Evolutionary conservation across 2,113 vertebrate genomes (phyloP), one percentile per base, ranked within the genome.

Genomic region (Embiotoca jacksoni): DNA sequence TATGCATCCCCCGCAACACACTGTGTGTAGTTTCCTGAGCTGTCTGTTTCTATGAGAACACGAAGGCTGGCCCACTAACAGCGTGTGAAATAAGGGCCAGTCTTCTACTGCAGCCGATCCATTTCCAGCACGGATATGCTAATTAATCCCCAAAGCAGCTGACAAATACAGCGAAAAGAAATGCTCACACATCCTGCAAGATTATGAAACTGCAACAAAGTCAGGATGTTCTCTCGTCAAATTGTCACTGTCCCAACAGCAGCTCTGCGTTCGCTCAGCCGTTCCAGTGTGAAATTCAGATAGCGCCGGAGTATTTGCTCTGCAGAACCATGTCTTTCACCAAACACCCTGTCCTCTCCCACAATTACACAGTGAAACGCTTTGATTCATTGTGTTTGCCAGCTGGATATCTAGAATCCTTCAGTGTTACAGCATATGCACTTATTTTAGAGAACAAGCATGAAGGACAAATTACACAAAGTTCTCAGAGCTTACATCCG

Each of bases 111-210:
- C 84, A 69, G 57, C 39, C 37, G 47, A 73, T 82, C 49, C 75
- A 33, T 62, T 84, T 72, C 76, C 53, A 75, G 23, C 30, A 11
- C 58, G 3, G 44, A 62, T 52, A 74, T 68, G 69, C 75, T 84
- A 88, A 86, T 88, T 77, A 86, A 89, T 69, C 76, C 74, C 72
- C 56, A 44, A 84, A 79, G 74, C 69, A 69, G 70, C 76, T 69
- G 83, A 84, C 69, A 80, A 81, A 81, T 39, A 62, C 61, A 3
- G 36, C 4, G 7, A 54, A 69, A 5, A 57, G 62, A 56, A 53
- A 70, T 0, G 70, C 69, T 67, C 5, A 31, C 75, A 73, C 74
- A 70, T 78, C 84, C 82, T 0, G 50, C 32, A 33, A 78, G 82
- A 86, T 88, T 80, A 84, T 81, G 52, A 52, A 88, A 83, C 49